A percentile compares a stretch with the other conserved stretches of the same genome.
phyloP scores from a whole-genome alignment of 2,113 vertebrate genomes.

The Zosterops hypoxanthus region DNA sequence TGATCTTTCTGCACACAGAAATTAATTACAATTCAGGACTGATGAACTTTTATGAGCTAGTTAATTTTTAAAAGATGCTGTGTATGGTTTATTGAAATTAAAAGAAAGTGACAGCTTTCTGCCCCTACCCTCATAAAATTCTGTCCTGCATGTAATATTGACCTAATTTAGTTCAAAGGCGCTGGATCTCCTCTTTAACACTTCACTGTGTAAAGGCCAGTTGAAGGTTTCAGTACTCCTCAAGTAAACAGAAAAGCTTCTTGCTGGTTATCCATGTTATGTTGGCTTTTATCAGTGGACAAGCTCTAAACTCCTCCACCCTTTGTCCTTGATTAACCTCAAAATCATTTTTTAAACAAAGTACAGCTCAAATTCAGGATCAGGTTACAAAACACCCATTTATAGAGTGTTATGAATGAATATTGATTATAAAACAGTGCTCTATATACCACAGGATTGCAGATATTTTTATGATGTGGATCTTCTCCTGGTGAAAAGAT shows the following conservation, averaged over 20 bases:
- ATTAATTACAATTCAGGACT: slow-evolving; percentile 69
- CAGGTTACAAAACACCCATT: not conserved
- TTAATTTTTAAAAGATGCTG: slow-evolving; percentile 71
- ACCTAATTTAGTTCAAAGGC: slow-evolving; percentile 59
- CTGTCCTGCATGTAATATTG: slow-evolving; percentile 50
- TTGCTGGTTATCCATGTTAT: not conserved
- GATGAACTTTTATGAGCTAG: slow-evolving; percentile 72
- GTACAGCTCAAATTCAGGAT: not conserved
- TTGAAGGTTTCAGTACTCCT: slow-evolving; percentile 25
- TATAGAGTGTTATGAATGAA: slow-evolving; percentile 46
- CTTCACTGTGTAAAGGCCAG: not conserved
- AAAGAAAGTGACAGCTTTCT: slow-evolving; percentile 68
- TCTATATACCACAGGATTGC: not conserved
- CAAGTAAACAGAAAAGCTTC: not conserved
- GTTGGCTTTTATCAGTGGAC: not conserved
- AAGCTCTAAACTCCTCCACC: not conserved
- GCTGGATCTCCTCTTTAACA: not conserved
- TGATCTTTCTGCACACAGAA: slow-evolving; percentile 52
- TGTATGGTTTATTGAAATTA: slow-evolving; percentile 69
- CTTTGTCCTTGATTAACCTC: slow-evolving; percentile 45
- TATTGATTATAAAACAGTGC: slow-evolving; percentile 22
- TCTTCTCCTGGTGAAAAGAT: slow-evolving; percentile 33
- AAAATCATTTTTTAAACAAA: not conserved
- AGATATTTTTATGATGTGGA: slow-evolving; percentile 32
- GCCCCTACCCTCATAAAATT: slow-evolving; percentile 58